Conservation (phyloP, 2,113 vertebrate species). For the Mesocricetus auratus region DNA sequence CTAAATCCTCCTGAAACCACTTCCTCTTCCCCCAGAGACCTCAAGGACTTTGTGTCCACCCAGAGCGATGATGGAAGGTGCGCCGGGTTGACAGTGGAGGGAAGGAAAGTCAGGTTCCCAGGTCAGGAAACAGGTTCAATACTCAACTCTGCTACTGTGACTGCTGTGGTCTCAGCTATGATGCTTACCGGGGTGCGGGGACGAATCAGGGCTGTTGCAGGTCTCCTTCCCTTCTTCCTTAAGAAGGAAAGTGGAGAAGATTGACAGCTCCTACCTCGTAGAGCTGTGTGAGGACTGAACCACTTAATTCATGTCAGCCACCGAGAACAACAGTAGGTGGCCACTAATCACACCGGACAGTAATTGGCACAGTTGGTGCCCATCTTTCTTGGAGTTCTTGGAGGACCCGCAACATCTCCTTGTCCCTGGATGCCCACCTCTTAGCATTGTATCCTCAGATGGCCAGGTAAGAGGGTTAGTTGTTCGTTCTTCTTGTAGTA, state of each 20-base stretch:
- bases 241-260: background rate
- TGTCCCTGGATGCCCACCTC: background rate
- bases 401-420: background rate
- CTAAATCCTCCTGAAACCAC: background rate
- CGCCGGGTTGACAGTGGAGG: accelerated
- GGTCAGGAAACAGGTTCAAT: background rate
- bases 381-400: background rate
- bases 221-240: background rate
- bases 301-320: conserved; percentile 29
- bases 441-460: background rate
- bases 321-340: background rate
- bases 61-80: background rate
- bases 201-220: background rate
- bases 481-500: too few relatives aligned
- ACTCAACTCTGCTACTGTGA: background rate
- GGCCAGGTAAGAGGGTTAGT: background rate
- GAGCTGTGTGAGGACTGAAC: background rate
- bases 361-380: background rate
- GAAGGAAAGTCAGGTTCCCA: too few relatives aligned
- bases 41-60: background rate
- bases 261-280: background rate
- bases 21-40: background rate
- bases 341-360: background rate
- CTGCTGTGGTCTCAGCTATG: background rate
- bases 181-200: background rate